Evolutionary conservation across 2,113 vertebrate species (phyloP).

Genomic region (Oryzias melastigma): DNA sequence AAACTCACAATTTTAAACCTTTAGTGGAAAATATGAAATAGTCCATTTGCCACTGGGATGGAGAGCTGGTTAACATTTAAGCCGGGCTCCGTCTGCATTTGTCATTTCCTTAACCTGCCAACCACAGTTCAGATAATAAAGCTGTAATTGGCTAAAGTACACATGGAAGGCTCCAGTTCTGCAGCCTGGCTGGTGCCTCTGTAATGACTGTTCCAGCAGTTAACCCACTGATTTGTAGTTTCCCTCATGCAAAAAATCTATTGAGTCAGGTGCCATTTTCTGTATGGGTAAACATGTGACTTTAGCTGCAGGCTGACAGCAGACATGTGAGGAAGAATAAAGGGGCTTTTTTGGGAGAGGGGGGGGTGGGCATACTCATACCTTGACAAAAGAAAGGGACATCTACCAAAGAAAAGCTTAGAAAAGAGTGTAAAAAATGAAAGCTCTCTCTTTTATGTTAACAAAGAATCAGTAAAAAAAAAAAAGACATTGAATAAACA

Average conservation of each 20-base stretch:
- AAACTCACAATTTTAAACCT: slow-evolving; percentile 7
- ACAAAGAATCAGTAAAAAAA: no score
- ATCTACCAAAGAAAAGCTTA: slow-evolving; percentile 1
- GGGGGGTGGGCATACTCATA: no score
- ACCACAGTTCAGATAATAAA: slow-evolving; percentile 50
- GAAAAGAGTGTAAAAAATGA: slow-evolving; percentile 19
- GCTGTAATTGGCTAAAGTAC: slow-evolving; percentile 29
- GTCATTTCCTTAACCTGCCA: slow-evolving; percentile 43
- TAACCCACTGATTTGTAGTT: slow-evolving; percentile 31
- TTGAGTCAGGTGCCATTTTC: slow-evolving; percentile 39
- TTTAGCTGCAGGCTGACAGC: slow-evolving; percentile 17
- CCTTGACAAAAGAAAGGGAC: no score
- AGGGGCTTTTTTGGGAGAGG: no score
- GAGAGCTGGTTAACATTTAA: slow-evolving; percentile 9
- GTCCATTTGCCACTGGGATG: background rate
- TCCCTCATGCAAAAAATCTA: slow-evolving; percentile 12
- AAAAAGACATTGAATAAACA: no score
- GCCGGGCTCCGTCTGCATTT: slow-evolving; percentile 28
- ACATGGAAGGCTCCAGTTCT: slow-evolving; percentile 15
- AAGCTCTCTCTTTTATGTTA: no score
- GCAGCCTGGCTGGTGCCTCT: slow-evolving; percentile 42
- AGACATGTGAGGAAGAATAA: slow-evolving; percentile 33
- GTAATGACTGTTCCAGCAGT: slow-evolving; percentile 53
- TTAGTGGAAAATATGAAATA: slow-evolving; percentile 4
- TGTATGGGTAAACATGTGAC: slow-evolving; percentile 52